A percentile compares a stretch with the other conserved stretches of the same genome.
Evolutionary conservation across 2,797 vertebrate genomes (phyloP).

Genomic region (Mus caroli): DNA sequence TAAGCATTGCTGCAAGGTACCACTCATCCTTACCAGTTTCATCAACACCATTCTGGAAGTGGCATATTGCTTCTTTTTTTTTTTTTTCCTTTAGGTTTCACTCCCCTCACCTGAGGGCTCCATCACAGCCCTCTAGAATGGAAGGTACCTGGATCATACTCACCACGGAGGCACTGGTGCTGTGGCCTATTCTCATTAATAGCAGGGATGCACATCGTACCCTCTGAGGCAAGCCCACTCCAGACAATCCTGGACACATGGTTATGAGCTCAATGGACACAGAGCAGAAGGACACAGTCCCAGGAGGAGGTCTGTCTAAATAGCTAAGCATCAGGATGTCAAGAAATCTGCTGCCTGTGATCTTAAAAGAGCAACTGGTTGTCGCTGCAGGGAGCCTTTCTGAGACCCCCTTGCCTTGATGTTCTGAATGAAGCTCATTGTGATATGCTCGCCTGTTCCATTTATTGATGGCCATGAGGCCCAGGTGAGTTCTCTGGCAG

Average conservation of each 20-base stretch:
- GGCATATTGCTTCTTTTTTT: not conserved
- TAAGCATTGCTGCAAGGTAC: rapidly evolving
- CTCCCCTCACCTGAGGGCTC: not conserved
- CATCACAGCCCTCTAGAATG: not conserved
- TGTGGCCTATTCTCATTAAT: rapidly evolving
- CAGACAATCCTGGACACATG: not conserved
- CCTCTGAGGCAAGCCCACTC: rapidly evolving
- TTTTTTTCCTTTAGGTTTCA: not conserved
- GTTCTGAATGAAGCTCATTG: conserved; percentile 25
- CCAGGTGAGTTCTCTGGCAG: conserved; percentile 68
- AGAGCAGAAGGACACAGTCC: not conserved
- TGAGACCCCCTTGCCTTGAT: not conserved
- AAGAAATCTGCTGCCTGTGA: conserved; percentile 11
- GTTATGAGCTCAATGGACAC: not conserved
- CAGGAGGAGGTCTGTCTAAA: not conserved
- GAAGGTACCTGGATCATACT: no score
- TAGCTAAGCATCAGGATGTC: conserved; percentile 29
- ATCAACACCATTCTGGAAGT: not conserved
- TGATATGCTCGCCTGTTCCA: not conserved
- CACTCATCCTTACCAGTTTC: rapidly evolving
- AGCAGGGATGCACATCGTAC: not conserved
- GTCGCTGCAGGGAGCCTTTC: not conserved
- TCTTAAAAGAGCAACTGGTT: not conserved
- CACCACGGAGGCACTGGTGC: not conserved
- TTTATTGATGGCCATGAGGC: conserved; percentile 45